Conservation (phyloP, 2,113 vertebrate genomes). For the Ceuthmochares aereus region DNA sequence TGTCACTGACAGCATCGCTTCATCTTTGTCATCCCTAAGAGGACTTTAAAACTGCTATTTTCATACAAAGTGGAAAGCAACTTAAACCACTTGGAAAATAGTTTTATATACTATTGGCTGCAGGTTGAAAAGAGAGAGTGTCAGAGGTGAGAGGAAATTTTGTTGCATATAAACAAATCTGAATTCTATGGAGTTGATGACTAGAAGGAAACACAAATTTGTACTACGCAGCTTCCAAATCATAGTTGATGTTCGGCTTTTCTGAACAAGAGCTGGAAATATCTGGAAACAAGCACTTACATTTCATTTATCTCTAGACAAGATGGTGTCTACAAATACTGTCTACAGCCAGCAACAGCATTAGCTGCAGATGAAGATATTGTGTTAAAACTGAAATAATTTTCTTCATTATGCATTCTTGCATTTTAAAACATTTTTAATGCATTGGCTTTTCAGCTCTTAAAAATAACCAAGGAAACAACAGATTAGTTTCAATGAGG, state of each 20-base stretch:
- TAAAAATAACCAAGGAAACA: background rate
- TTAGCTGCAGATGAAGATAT: background rate
- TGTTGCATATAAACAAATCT: background rate
- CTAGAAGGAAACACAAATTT: background rate
- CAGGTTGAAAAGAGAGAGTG: background rate
- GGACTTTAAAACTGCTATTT: background rate
- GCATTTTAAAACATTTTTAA: background rate
- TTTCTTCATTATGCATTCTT: background rate
- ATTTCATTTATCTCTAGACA: background rate
- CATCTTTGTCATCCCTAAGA: background rate
- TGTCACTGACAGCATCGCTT: background rate
- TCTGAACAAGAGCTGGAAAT: background rate
- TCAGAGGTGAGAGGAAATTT: background rate
- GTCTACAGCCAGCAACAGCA: background rate
- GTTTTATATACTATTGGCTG: background rate
- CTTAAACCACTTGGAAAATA: background rate
- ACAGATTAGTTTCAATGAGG: background rate
- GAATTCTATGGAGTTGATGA: background rate
- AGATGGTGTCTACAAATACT: background rate
- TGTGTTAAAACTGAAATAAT: background rate
- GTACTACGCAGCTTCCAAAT: background rate
- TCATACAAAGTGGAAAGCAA: background rate
- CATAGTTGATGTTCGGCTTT: background rate
- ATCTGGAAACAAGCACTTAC: background rate
- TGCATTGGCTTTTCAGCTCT: background rate